Base-by-base conservation (phyloP, 2,113 vertebrate species). In the Nycticorax nycticorax region DNA sequence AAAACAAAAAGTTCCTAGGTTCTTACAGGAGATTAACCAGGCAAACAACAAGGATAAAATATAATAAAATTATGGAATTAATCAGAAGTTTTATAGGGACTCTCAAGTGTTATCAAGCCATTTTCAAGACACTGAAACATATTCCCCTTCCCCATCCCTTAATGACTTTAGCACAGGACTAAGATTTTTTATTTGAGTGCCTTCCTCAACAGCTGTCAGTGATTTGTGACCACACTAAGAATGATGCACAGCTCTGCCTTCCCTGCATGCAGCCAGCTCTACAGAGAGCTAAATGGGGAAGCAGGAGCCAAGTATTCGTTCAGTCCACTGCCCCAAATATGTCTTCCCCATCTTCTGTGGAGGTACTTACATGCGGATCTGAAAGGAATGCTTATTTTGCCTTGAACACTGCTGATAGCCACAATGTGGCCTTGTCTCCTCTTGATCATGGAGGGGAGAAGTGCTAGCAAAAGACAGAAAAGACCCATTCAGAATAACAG, bases 371-470 rank as follows among this genome's bases (percentile, higher is more conserved):
- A 99, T 3, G 99, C 99, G 0, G 99, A 99, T 97, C 99, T 98
- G 94, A 99, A 99, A 41, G 99, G 99, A 93, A 99, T 98, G 92
- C 99, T 98, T 62, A 99, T 99, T 97, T 98, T 99, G 77, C 99
- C 99, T 98, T 99, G 99, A 90, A 99, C 71, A 7, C 99, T 99
- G 98, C 99, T 99, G 94, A 99, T 99, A 48, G 98, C 98, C 2
- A 99, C 99, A 19, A 99, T 95, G 84, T 99, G 99, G 59, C 99
- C 99, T 52, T 98, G 98, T 83, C 94, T 98, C 83, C 98, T 98
- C 62, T 97, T 95, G 90, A 99, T 98, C 99, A 99, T 99, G 82
- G 99, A 98, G 33, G 99, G 99, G 72, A 99, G 98, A 85, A 99
- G 98, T 17, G 98, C 99, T 99, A 89, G 48, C 78, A 14, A 92